Evolutionary conservation across 2,113 vertebrate genomes (phyloP).

Genomic region (human (Homo sapiens)): GRCh38 chr12:56686001-56686500

Average conservation of each 20-base stretch:
- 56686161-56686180: not conserved
- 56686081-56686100: not conserved
- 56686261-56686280: not conserved
- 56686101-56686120: not conserved
- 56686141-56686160: not conserved
- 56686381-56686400: too few species aligned
- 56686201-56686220: not conserved
- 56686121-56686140: not conserved
- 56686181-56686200: not conserved
- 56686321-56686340: not conserved
- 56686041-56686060: too few species aligned
- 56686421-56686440: too few species aligned
- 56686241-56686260: not conserved
- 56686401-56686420: too few species aligned
- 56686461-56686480: too few species aligned
- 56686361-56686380: not conserved
- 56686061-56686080: too few species aligned
- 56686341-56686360: not conserved
- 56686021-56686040: too few species aligned
- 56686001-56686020: too few species aligned
- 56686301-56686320: not conserved
- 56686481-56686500: too few species aligned
- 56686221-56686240: not conserved
- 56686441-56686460: too few species aligned
- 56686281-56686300: not conserved